Evolutionary conservation across 2,888 invertebrate species (phyloP).

Genomic region (Campoplex capitator): DNA sequence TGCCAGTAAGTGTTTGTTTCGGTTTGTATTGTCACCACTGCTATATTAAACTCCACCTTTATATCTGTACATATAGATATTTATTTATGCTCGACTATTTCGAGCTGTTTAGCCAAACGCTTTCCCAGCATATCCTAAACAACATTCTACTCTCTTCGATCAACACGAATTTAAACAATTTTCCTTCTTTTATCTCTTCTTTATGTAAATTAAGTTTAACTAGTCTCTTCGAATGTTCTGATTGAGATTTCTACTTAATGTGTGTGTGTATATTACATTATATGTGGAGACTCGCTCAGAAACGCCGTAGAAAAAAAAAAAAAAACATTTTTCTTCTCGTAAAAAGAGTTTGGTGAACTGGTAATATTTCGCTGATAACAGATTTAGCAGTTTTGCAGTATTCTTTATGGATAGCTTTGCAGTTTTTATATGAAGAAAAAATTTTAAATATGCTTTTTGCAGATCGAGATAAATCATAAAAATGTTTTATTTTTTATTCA

Average conservation of each 20-base stretch:
- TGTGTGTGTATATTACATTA: too few species aligned
- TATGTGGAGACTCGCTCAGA: background rate
- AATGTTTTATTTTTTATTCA: too few species aligned
- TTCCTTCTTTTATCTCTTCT: conserved; percentile 75
- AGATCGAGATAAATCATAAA: too few species aligned
- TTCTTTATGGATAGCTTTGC: too few species aligned
- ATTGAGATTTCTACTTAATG: background rate
- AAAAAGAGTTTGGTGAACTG: too few species aligned
- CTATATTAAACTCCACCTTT: conserved; percentile 73
- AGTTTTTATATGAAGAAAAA: too few species aligned
- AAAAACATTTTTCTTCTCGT: too few species aligned
- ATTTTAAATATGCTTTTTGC: too few species aligned
- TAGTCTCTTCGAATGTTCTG: conserved; percentile 7
- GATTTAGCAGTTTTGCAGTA: too few species aligned
- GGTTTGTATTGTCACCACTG: conserved; percentile 84
- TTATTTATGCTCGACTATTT: background rate
- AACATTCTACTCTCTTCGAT: conserved; percentile 31
- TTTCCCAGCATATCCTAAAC: conserved; percentile 50
- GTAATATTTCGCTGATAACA: too few species aligned
- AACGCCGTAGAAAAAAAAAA: background rate
- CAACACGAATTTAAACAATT: conserved; percentile 70
- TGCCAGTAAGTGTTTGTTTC: conserved; percentile 84
- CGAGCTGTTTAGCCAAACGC: conserved; percentile 36
- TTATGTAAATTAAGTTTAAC: conserved; percentile 78
- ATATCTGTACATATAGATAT: conserved; percentile 11